These are phyloP conservation scores for Drosophila novamexicana DNA, from an alignment of 1,140 invertebrate genomes.

Conservation along the genomic window DNA sequence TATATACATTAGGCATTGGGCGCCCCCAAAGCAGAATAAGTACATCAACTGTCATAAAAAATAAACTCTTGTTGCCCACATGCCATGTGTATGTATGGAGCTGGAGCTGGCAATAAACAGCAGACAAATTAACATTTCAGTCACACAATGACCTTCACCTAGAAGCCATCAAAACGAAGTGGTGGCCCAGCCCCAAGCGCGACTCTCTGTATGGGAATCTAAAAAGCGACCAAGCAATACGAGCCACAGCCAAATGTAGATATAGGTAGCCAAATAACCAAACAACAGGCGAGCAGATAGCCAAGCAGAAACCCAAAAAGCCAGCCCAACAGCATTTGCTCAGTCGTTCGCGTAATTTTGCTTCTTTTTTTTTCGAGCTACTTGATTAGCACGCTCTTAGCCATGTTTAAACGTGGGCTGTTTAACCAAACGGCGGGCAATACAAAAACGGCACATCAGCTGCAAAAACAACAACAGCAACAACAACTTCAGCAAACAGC, in stretches of 20 bases:
- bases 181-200: constrained; percentile 47
- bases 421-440: constrained; percentile 66
- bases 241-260: constrained; percentile 35
- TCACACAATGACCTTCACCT: constrained; percentile 77
- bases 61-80: constrained; percentile 20
- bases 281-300: constrained; percentile 23
- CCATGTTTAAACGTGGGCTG: constrained; percentile 78
- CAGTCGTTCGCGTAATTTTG: constrained; percentile 73
- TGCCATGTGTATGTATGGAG: constrained; percentile 11
- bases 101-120: constrained; percentile 23
- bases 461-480: constrained; percentile 32
- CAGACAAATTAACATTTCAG: constrained; percentile 72
- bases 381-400: constrained; percentile 78
- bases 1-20: constrained; percentile 4
- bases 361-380: constrained; percentile 53
- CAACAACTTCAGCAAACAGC: constrained; percentile 24
- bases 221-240: constrained; percentile 24
- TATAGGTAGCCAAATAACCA: constrained; percentile 41
- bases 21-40: constrained; percentile 1
- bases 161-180: constrained; percentile 75
- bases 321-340: constrained; percentile 51
- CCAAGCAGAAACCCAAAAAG: constrained; percentile 24
- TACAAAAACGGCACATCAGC: constrained; percentile 26
- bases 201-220: constrained; percentile 29
- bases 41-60: constrained; percentile 9